phyloP scores from a whole-genome alignment of 1,140 invertebrate species.

The Galleria mellonella region DNA sequence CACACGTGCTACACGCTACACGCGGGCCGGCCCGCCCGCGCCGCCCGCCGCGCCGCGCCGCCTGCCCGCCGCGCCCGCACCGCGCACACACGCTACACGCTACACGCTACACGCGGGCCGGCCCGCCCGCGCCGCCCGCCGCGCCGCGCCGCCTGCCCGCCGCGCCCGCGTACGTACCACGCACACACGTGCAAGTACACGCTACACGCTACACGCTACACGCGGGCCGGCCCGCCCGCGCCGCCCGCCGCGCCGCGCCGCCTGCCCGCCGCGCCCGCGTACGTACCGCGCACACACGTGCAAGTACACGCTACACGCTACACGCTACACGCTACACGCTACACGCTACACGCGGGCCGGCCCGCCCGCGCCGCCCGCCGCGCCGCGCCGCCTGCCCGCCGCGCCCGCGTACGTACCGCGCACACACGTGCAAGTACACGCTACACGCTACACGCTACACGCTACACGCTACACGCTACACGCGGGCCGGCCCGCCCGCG shows the following conservation, averaged over 20 bases:
- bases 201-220: slow-evolving; percentile 86
- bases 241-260: slow-evolving; percentile 38
- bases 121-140: slow-evolving; percentile 48
- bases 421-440: too few relatives aligned
- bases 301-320: too few relatives aligned
- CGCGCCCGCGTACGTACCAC: slow-evolving; percentile 85
- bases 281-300: too few relatives aligned
- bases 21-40: slow-evolving; percentile 47
- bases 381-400: slow-evolving; percentile 58
- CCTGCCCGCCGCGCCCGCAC: too few relatives aligned
- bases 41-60: slow-evolving; percentile 62
- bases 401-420: slow-evolving; percentile 66
- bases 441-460: too few relatives aligned
- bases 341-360: too few relatives aligned
- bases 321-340: too few relatives aligned
- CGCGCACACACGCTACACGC: too few relatives aligned
- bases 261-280: slow-evolving; percentile 68
- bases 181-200: slow-evolving; percentile 86
- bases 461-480: too few relatives aligned
- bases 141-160: slow-evolving; percentile 81
- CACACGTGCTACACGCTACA: too few relatives aligned
- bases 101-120: slow-evolving; percentile 78
- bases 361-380: slow-evolving; percentile 50
- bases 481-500: slow-evolving; percentile 65
- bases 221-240: slow-evolving; percentile 65